Base-by-base conservation (phyloP, 2,888 invertebrate genomes). In the Drosophila cracens region DNA sequence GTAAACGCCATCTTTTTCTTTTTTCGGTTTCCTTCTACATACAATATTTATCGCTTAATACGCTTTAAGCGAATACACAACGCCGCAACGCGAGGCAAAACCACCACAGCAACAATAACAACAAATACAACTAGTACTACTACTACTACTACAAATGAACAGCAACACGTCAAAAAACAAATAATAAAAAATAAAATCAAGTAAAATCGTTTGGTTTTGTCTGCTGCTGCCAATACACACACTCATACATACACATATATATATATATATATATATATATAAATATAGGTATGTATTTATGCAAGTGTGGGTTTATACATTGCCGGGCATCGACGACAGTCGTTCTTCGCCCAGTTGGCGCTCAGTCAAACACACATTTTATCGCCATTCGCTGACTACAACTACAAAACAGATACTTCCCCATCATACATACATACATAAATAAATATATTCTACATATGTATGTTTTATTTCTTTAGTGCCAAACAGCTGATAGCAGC, bases 1-100 rank as follows among this genome's bases (percentile, higher is more conserved):
- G 89, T 83, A 83, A 87, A 83, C 85, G 86, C 86, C 90, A 90
- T 87, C 90, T 87, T 86, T 84, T 86, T 90, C 64, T 77, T 90
- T 82, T 85, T 86, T 88, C 83, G 77, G 74, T 79, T 86, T 90
- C 82, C 88, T 76, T 88, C 88, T 83, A 76, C 80, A 78, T 84
- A 82, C 89, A 76, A 82, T 82, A 88, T 90, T 87, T 82, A 90
- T 87, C 89, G 80, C 82, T 86, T 80, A 76, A 86, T 83, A 82
- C 83, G 77, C 82, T 86, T 88, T 83, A 71, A 70, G 77, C 75
- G 75, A 62, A 61, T 68, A 70, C 61, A 74, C 63, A 78, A 64
- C 72, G 61, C 64, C 64, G 64, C 71, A 56, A 56, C 59, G 76
- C 74, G 64, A 71, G 69, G 73, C 78, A 66, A 76, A 53, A 60